phyloP scores from a whole-genome alignment of 2,888 invertebrate genomes.

The Troides helena region DNA sequence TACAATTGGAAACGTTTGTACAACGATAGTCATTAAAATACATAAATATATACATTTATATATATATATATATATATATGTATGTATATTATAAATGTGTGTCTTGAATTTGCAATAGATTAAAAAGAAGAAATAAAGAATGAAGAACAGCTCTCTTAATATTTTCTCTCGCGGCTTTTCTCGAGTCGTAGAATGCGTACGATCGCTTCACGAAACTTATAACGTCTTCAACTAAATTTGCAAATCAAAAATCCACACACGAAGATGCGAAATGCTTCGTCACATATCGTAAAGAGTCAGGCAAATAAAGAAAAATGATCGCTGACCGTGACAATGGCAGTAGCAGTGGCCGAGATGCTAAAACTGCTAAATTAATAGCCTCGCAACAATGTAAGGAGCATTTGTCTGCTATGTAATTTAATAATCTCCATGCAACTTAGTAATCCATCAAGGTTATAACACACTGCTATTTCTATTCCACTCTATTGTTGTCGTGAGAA shows the following conservation, averaged over 20 bases:
- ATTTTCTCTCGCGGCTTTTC: too few relatives aligned
- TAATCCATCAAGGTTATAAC: constrained; percentile 9
- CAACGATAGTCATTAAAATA: background rate
- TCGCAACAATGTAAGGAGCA: constrained; percentile 16
- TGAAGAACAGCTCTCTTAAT: too few relatives aligned
- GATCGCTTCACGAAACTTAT: too few relatives aligned
- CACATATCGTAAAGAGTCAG: constrained; percentile 17
- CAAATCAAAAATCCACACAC: background rate
- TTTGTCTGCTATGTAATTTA: constrained; percentile 17
- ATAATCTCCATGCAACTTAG: constrained; percentile 18
- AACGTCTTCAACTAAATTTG: background rate
- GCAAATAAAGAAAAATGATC: constrained; percentile 38
- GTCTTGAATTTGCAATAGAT: too few relatives aligned
- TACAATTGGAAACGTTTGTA: background rate
- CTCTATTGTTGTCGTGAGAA: constrained; percentile 17
- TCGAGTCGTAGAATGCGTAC: background rate
- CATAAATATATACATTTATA: background rate
- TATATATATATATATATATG: too few relatives aligned
- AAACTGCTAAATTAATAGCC: constrained; percentile 34
- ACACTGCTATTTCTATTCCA: constrained; percentile 15
- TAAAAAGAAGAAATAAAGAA: too few relatives aligned
- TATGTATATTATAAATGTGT: too few relatives aligned
- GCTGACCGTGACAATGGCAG: constrained; percentile 53
- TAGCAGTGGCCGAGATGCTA: constrained; percentile 37
- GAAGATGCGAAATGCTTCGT: constrained; percentile 15